A percentile compares a stretch with the other conserved stretches of the same genome.
Evolutionary conservation across 2,888 invertebrate genomes (phyloP).

Genomic region (Bruchidius siliquastri): DNA sequence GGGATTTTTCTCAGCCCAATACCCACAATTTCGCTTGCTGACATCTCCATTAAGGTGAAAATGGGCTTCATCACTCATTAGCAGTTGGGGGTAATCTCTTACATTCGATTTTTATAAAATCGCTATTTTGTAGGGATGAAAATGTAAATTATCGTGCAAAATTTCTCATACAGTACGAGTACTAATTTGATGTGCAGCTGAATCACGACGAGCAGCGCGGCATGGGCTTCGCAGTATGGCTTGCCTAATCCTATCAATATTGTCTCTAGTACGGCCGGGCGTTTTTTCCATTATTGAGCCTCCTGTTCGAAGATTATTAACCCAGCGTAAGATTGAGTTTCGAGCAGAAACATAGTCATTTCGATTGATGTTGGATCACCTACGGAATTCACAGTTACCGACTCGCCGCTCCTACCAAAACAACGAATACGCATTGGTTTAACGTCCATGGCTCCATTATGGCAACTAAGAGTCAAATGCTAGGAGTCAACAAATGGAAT

Average conservation of each 20-base stretch:
- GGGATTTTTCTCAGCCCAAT: conserved; percentile 17
- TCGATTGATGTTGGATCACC: conserved; percentile 8
- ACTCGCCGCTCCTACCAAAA: conserved; percentile 9
- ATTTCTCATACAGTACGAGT: conserved; percentile 6
- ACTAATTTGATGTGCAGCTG: conserved; percentile 4
- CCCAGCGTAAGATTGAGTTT: not conserved
- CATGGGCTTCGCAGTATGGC: conserved; percentile 6
- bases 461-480: conserved; percentile 14
- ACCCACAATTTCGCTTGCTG: conserved; percentile 20
- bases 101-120: conserved; percentile 13
- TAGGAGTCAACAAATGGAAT: conserved; percentile 10
- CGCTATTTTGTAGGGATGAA: conserved; percentile 13
- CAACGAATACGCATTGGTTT: conserved; percentile 10
- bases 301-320: not conserved
- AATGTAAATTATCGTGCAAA: conserved; percentile 10
- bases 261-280: conserved; percentile 5
- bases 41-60: conserved; percentile 5
- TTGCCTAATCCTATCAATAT: conserved; percentile 5
- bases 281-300: not conserved
- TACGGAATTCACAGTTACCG: conserved; percentile 9
- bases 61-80: not conserved
- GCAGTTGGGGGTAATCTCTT: conserved; percentile 8
- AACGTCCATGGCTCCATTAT: conserved; percentile 13
- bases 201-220: conserved; percentile 4
- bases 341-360: not conserved